phyloP scores from a whole-genome alignment of 2,888 invertebrate genomes.

The Nomada hirtipes region DNA sequence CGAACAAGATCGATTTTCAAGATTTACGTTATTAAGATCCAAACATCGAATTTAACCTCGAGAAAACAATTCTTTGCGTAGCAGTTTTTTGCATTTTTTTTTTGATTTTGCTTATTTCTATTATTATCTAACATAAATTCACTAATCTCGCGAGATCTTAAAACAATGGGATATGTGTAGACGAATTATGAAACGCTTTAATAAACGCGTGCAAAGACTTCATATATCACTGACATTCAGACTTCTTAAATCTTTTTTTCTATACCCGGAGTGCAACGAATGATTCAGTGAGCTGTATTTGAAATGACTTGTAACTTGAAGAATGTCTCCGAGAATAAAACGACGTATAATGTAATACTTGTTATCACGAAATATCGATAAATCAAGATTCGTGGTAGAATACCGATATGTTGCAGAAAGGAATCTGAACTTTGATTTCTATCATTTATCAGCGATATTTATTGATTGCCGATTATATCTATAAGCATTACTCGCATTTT shows the following conservation, averaged over 20 bases:
- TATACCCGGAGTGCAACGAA: neutral
- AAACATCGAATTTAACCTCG: no score
- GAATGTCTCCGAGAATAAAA: conserved; percentile 11
- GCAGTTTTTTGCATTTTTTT: no score
- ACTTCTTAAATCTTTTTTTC: no score
- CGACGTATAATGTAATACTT: conserved; percentile 2
- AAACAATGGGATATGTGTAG: neutral
- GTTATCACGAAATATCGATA: conserved; percentile 18
- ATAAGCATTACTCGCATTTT: conserved; percentile 16
- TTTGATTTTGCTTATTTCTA: no score
- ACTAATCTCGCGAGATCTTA: neutral
- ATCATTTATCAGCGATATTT: conserved; percentile 57
- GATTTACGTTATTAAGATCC: no score
- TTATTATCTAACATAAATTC: no score
- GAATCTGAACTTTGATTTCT: conserved; percentile 46
- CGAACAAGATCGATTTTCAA: no score
- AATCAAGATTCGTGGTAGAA: conserved; percentile 8
- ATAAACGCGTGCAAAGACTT: neutral
- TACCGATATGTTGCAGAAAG: conserved; percentile 45
- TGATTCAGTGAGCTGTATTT: conserved; percentile 13
- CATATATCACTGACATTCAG: no score
- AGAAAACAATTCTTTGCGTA: no score
- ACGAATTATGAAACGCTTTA: neutral
- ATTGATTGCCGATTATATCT: conserved; percentile 59
- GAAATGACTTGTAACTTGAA: conserved; percentile 7